Evolutionary conservation across 2,113 vertebrate genomes (phyloP), one percentile per base, ranked within the genome.

Genomic region (Boulengeromyrus knoepffleri): DNA sequence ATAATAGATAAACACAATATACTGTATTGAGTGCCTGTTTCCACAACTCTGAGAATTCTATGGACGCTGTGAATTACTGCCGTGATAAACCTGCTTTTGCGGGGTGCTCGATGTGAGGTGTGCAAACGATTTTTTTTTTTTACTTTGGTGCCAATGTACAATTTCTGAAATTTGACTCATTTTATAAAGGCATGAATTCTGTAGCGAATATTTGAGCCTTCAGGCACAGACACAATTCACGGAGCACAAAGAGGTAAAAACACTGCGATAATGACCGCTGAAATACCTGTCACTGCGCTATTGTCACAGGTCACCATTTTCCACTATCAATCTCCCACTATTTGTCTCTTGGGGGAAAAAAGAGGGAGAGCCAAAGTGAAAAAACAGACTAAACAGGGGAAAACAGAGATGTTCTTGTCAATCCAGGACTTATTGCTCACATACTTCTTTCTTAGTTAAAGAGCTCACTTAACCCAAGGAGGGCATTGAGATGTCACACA

Each of bases 401-500:
- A 88, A 80, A 87, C 7, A 80, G 45, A 94, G 90, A 94, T 92
- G 93, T 97, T 95, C 96, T 96, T 97, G 95, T 95, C 96, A 97
- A 96, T 95, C 96, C 91, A 94, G 92, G 92, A 94, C 95, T 95
- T 92, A 95, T 96, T 96, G 95, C 93, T 93, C 93, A 36, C 21
- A 90, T 93, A 91, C 93, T 95, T 95, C 95, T 94, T 94, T 94
- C 94, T 95, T 96, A 94, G 93, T 95, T 95, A 94, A 95, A 96
- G 94, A 95, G 94, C 95, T 96, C 96, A 97, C 96, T 97, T 95
- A 97, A 92, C 94, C 95, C 95, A 96, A 96, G 96, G 96, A 94
- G 95, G 90, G 91, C 94, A 0, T 93, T 96, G 96, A 96, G 96
- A 95, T 21, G 95, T 9, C 45, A 96, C 94, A 95, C 92, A 96